These are phyloP conservation scores for Tupiocoris notatus DNA, from an alignment of 2,888 invertebrate species.

Conservation along the genomic window DNA sequence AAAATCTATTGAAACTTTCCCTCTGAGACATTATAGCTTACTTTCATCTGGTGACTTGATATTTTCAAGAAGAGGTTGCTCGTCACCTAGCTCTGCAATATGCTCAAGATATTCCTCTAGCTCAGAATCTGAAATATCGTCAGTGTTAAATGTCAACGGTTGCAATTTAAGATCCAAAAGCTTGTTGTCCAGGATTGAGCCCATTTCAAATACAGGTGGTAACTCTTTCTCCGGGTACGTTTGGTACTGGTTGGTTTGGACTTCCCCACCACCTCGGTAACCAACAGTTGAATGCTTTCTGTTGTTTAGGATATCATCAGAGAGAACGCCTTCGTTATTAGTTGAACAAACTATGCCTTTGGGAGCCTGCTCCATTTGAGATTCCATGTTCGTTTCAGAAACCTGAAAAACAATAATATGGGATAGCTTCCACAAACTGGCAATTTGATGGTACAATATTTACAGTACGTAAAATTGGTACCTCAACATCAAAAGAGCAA, in stretches of 20 bases:
- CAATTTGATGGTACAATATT: no score
- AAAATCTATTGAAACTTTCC: no score
- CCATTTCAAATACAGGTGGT: conserved; percentile 44
- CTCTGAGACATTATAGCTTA: no score
- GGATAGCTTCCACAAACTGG: no score
- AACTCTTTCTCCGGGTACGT: conserved; percentile 32
- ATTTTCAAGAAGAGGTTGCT: conserved; percentile 20
- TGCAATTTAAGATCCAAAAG: conserved; percentile 30
- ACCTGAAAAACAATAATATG: no score
- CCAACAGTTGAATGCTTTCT: background rate
- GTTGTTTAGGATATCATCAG: background rate
- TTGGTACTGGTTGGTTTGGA: no score
- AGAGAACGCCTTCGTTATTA: background rate
- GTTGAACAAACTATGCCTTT: background rate
- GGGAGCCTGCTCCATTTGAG: no score
- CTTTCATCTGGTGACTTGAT: conserved; percentile 25
- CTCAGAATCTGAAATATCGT: conserved; percentile 55
- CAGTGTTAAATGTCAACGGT: conserved; percentile 45
- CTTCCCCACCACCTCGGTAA: no score
- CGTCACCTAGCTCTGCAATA: conserved; percentile 29
- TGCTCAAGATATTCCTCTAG: conserved; percentile 54
- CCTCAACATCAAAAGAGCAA: background rate
- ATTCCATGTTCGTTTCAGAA: no score
- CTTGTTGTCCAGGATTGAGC: conserved; percentile 21
- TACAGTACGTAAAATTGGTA: no score